phyloP scores from a whole-genome alignment of 2,113 vertebrate species.

The Miniopterus natalensis region DNA sequence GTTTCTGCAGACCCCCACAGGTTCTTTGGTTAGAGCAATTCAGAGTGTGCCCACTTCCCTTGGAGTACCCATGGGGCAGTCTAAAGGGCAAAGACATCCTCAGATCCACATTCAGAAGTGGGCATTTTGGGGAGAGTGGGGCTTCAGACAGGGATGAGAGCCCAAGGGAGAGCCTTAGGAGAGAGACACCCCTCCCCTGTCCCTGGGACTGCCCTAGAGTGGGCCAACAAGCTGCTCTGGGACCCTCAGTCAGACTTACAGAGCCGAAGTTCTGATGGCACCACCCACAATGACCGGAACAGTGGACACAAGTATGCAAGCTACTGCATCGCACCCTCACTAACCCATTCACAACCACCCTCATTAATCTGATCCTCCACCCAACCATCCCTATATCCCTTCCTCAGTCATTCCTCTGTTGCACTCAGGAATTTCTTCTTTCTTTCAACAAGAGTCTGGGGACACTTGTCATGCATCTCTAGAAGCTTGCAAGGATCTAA shows the following conservation, averaged over 20 bases:
- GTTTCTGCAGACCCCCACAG: constrained; percentile 1
- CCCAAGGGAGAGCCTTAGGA: neutral
- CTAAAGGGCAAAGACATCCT: neutral
- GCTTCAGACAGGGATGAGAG: neutral
- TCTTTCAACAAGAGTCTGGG: neutral
- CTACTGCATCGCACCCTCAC: neutral
- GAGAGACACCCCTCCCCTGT: neutral
- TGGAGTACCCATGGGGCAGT: neutral
- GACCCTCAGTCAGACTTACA: neutral
- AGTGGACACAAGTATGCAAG: neutral
- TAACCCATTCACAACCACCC: neutral
- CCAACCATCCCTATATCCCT: too few relatives aligned
- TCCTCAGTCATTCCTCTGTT: neutral
- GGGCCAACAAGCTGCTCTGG: neutral
- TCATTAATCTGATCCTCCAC: neutral
- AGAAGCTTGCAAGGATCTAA: constrained; percentile 42
- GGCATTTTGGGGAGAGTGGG: neutral
- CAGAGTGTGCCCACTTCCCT: neutral
- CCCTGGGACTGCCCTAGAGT: neutral
- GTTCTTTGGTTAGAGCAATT: neutral
- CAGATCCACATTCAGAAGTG: neutral
- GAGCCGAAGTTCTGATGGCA: neutral
- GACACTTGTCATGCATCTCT: neutral
- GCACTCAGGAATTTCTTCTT: neutral
- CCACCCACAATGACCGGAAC: neutral